A percentile compares a stretch with the other conserved stretches of the same genome.
phyloP scores from a whole-genome alignment of 1,140 invertebrate genomes.

The Temnothorax longispinosus region DNA sequence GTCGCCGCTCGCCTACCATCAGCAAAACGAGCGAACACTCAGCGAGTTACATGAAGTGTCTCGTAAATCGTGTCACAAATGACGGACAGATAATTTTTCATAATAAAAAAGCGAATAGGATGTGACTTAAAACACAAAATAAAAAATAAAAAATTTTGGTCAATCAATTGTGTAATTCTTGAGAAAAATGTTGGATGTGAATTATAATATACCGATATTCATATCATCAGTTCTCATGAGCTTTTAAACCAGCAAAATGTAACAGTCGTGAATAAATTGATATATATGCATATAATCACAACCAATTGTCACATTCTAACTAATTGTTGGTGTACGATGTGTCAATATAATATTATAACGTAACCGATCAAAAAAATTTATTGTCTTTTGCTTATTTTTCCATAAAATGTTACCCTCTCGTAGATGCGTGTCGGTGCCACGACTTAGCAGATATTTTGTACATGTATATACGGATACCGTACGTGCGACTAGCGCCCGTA shows the following conservation, averaged over 20 bases:
- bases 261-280: neutral
- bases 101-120: neutral
- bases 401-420: neutral
- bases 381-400: neutral
- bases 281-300: neutral
- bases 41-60: neutral
- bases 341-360: neutral
- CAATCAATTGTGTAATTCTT: neutral
- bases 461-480: neutral
- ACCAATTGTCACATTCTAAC: neutral
- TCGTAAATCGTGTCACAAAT: neutral
- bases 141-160: neutral
- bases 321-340: neutral
- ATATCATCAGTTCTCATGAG: no score
- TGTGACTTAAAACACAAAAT: neutral
- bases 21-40: neutral
- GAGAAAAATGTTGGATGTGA: neutral
- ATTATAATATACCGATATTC: neutral
- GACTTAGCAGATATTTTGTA: slow-evolving; percentile 18
- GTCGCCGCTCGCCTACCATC: slow-evolving; percentile 1
- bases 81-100: neutral
- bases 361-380: neutral
- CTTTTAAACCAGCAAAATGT: neutral
- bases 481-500: slow-evolving; percentile 10
- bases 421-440: neutral